Percentiles rank a stretch among this genome's conserved stretches.
Conservation (phyloP, 2,888 invertebrate genomes). For the Xestia ashworthii region DNA sequence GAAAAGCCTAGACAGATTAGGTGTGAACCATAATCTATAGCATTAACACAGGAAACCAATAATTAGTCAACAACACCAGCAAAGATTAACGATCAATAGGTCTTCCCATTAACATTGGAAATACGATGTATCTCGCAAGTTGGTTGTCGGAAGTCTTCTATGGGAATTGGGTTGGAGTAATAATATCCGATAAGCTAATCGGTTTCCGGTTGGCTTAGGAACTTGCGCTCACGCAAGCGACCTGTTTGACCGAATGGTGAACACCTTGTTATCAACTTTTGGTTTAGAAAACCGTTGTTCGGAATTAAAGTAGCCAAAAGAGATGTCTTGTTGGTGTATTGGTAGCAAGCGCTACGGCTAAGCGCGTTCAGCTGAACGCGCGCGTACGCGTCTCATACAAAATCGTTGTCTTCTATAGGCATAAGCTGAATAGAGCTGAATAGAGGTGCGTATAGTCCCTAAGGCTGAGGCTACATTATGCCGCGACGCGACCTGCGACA, state of each 20-base stretch:
- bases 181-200: conserved; percentile 52
- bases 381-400: no score
- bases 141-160: conserved; percentile 46
- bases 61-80: conserved; percentile 44
- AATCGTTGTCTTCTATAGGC: no score
- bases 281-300: neutral
- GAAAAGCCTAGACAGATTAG: neutral
- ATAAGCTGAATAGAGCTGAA: no score
- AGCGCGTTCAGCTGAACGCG: no score
- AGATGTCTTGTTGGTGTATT: neutral
- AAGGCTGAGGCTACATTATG: no score
- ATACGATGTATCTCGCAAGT: neutral
- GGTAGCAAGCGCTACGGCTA: neutral
- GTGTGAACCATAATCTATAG: conserved; percentile 11
- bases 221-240: conserved; percentile 18
- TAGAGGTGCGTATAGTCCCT: no score
- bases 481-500: no score
- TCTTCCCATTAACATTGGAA: conserved; percentile 30
- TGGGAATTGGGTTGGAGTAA: conserved; percentile 55
- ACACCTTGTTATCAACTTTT: conserved; percentile 12
- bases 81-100: conserved; percentile 41
- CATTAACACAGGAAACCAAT: conserved; percentile 18
- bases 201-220: conserved; percentile 44
- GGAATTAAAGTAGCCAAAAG: neutral
- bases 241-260: conserved; percentile 5